These are phyloP conservation scores for Catamblyrhynchus diadema DNA, from an alignment of 2,797 vertebrate genomes.

Conservation along the genomic window DNA sequence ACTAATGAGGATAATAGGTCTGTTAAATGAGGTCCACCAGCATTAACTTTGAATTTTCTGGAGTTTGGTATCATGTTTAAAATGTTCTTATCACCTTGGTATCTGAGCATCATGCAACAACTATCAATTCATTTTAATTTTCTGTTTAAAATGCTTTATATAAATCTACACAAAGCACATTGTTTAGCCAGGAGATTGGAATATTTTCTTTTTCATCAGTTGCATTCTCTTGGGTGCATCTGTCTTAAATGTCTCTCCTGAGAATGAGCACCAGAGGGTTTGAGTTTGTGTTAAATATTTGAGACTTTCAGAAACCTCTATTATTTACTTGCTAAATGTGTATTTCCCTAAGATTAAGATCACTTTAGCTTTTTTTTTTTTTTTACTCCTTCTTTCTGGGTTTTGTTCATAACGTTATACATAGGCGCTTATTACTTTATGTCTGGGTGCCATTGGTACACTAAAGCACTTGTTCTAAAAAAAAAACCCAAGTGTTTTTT, in stretches of 20 bases:
- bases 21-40: not conserved
- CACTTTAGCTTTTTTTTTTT: not conserved
- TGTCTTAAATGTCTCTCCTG: slow-evolving; percentile 48
- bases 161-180: slow-evolving; percentile 43
- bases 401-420: slow-evolving; percentile 3
- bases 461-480: not conserved
- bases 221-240: slow-evolving; percentile 51
- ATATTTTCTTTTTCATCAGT: slow-evolving; percentile 43
- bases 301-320: slow-evolving; percentile 23
- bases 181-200: slow-evolving; percentile 48
- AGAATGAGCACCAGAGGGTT: slow-evolving; percentile 63
- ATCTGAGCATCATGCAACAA: not conserved
- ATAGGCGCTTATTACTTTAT: not conserved
- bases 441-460: not conserved
- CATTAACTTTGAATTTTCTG: not conserved
- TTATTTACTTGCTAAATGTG: slow-evolving; percentile 65
- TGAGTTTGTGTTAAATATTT: slow-evolving; percentile 58
- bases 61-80: not conserved
- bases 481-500: not conserved
- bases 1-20: not conserved
- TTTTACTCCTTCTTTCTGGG: not conserved
- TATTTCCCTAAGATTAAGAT: slow-evolving; percentile 36
- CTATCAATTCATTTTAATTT: not conserved
- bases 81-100: not conserved
- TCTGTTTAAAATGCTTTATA: not conserved